Percentiles rank a stretch among this genome's conserved stretches.
Conservation (phyloP, 2,113 vertebrate species). For the Phainopepla nitens region DNA sequence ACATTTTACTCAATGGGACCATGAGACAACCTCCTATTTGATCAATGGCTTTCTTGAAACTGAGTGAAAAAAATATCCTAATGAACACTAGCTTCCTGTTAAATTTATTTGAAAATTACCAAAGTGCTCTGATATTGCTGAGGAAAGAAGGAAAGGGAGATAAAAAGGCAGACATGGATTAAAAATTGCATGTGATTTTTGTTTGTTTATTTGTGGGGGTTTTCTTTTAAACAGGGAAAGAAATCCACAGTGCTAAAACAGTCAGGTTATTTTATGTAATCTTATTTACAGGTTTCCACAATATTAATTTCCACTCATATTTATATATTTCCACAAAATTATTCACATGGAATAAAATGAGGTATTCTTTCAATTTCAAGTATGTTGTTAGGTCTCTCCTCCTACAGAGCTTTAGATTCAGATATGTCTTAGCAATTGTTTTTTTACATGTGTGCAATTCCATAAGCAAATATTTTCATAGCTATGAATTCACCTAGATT, state of each 20-base stretch:
- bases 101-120: background rate
- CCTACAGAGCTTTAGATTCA: background rate
- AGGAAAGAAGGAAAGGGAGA: background rate
- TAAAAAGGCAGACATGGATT: background rate
- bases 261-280: background rate
- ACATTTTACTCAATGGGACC: background rate
- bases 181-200: background rate
- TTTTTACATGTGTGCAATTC: background rate
- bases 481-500: background rate
- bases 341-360: background rate
- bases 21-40: background rate
- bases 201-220: background rate
- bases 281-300: background rate
- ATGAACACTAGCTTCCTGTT: background rate
- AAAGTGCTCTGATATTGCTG: background rate
- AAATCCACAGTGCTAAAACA: rapidly evolving
- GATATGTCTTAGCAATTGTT: background rate
- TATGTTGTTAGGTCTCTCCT: background rate
- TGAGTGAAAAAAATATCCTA: background rate
- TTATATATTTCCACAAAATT: background rate
- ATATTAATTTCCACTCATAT: background rate
- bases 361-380: background rate
- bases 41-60: background rate
- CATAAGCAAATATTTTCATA: background rate
- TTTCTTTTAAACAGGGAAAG: background rate